Conservation (phyloP, 2,797 vertebrate genomes). For the Forpus xanthops region DNA sequence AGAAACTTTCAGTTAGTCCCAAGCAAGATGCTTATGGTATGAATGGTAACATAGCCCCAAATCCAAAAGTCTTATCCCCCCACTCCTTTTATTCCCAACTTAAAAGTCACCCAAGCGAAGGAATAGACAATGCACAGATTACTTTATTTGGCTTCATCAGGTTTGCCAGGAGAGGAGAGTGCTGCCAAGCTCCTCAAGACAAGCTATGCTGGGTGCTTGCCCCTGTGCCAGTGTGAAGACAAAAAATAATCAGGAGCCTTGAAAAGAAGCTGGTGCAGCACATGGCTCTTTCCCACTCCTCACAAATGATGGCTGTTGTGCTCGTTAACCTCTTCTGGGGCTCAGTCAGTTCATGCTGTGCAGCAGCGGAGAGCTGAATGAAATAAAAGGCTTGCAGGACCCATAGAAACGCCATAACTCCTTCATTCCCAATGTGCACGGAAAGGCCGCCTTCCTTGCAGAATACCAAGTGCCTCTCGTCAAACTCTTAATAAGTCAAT, state of each 20-base stretch:
- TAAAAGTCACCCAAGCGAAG: slow-evolving; percentile 50
- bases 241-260: slow-evolving; percentile 69
- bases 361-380: slow-evolving; percentile 77
- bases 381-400: slow-evolving; percentile 79
- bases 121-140: slow-evolving; percentile 47
- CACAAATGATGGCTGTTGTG: slow-evolving; percentile 93
- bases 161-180: slow-evolving; percentile 45
- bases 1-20: slow-evolving; percentile 29
- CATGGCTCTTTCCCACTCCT: slow-evolving; percentile 97
- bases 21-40: not conserved
- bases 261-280: slow-evolving; percentile 81
- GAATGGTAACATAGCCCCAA: not conserved
- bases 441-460: slow-evolving; percentile 4
- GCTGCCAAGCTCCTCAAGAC: slow-evolving; percentile 65
- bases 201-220: slow-evolving; percentile 72
- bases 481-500: slow-evolving; percentile 65
- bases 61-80: not conserved
- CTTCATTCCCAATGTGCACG: slow-evolving; percentile 53
- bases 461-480: slow-evolving; percentile 43
- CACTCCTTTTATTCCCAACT: not conserved
- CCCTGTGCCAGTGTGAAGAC: slow-evolving; percentile 71
- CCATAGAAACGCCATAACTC: slow-evolving; percentile 70
- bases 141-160: slow-evolving; percentile 29
- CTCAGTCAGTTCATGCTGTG: slow-evolving; percentile 83
- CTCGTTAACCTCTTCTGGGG: slow-evolving; percentile 89